These are phyloP conservation scores for Calameuta filiformis DNA, from an alignment of 2,888 invertebrate species.

Conservation along the genomic window DNA sequence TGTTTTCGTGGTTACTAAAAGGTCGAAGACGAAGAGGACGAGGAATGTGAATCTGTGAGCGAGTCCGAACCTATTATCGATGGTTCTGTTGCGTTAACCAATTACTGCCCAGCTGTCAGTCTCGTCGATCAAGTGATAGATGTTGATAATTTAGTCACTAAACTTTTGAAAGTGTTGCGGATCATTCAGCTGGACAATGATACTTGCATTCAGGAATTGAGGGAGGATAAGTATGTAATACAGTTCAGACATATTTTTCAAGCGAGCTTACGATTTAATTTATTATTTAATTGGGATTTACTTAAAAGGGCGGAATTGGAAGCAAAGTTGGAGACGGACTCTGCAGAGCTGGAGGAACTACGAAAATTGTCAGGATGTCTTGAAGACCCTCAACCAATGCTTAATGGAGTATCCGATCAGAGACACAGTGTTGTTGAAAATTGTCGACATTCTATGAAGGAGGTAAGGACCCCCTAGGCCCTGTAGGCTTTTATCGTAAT, in stretches of 20 bases:
- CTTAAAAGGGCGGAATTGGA: conserved; percentile 53
- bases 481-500: conserved; percentile 14
- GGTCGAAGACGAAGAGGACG: conserved; percentile 62
- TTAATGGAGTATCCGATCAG: conserved; percentile 45
- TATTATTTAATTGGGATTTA: not conserved
- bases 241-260: not conserved
- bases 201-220: conserved; percentile 74
- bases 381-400: conserved; percentile 33
- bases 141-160: conserved; percentile 80
- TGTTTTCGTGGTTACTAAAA: conserved; percentile 16
- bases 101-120: conserved; percentile 71
- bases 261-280: not conserved
- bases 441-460: conserved; percentile 49
- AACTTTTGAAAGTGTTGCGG: conserved; percentile 77
- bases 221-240: conserved; percentile 71
- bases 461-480: conserved; percentile 31
- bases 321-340: conserved; percentile 50
- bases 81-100: conserved; percentile 63
- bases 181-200: conserved; percentile 80
- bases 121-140: conserved; percentile 80
- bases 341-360: conserved; percentile 46
- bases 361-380: conserved; percentile 44
- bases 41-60: conserved; percentile 59
- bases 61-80: conserved; percentile 67
- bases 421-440: conserved; percentile 51